phyloP scores from a whole-genome alignment of 1,140 invertebrate genomes.

The Pseudoatta argentina region DNA sequence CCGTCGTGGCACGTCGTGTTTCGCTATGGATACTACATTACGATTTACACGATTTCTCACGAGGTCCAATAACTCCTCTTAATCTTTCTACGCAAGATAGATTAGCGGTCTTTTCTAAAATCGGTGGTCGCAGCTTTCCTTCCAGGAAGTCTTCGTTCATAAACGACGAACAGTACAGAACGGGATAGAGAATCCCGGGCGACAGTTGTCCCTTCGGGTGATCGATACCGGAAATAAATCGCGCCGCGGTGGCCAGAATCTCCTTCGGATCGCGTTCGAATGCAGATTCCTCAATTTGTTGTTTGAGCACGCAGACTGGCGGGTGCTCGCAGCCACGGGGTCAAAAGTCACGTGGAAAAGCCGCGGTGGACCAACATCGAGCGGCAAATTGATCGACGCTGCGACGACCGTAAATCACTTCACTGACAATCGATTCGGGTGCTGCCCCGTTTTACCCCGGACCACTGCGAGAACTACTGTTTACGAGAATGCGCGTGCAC shows the following conservation, averaged over 20 bases:
- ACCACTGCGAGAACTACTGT: conserved; percentile 51
- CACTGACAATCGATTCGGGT: conserved; percentile 73
- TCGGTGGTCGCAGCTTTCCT: not conserved
- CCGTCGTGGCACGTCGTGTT: not conserved
- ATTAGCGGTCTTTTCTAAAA: not conserved
- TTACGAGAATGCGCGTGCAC: conserved; percentile 53
- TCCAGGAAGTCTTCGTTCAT: not conserved
- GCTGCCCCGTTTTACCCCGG: conserved; percentile 66
- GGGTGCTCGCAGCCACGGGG: conserved; percentile 22
- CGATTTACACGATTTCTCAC: conserved; percentile 22
- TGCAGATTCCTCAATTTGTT: conserved; percentile 62
- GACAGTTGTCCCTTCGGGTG: conserved; percentile 14
- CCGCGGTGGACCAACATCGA: conserved; percentile 37
- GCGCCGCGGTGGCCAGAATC: not conserved
- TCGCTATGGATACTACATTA: not conserved
- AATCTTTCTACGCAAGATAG: not conserved
- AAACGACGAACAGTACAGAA: not conserved
- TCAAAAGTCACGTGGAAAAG: conserved; percentile 5
- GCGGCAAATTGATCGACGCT: conserved; percentile 73
- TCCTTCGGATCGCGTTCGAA: conserved; percentile 20
- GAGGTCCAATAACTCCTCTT: not conserved
- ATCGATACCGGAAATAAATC: conserved; percentile 44
- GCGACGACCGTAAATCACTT: conserved; percentile 73
- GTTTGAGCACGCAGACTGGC: conserved; percentile 56
- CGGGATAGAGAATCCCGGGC: not conserved